Evolutionary conservation across 2,888 invertebrate genomes (phyloP).

Genomic region (Cephus nigrinus): DNA sequence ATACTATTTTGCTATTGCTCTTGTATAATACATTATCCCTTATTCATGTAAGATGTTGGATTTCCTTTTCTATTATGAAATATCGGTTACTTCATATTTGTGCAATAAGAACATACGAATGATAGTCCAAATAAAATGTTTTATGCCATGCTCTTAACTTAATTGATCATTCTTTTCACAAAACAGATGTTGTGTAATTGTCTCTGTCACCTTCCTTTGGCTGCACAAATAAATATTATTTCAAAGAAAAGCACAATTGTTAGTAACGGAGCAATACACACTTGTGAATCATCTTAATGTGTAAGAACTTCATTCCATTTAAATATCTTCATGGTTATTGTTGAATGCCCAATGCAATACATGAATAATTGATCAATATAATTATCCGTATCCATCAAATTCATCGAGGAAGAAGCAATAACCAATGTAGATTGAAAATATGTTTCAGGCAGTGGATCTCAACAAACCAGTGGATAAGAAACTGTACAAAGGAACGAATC

Average conservation of each 20-base stretch:
- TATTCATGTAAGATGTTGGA: background rate
- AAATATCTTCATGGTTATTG: background rate
- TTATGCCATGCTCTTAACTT: background rate
- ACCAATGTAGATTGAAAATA: conserved; percentile 5
- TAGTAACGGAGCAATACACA: background rate
- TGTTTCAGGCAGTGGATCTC: conserved; percentile 87
- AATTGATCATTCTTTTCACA: background rate
- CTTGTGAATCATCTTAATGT: background rate
- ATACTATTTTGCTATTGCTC: background rate
- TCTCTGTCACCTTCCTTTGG: background rate
- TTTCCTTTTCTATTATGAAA: background rate
- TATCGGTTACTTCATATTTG: background rate
- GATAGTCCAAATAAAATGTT: background rate
- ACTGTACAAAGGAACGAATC: conserved; percentile 98
- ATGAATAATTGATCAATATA: background rate
- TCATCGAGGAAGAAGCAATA: background rate
- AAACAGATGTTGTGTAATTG: background rate
- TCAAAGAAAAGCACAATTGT: background rate
- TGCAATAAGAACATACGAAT: background rate
- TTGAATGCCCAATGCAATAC: background rate
- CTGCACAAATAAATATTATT: too few relatives aligned
- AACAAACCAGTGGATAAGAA: conserved; percentile 98
- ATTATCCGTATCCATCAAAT: background rate
- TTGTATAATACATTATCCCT: background rate
- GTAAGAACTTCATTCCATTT: background rate